phyloP scores from a whole-genome alignment of 2,797 vertebrate species.

The Cossypha heuglini region DNA sequence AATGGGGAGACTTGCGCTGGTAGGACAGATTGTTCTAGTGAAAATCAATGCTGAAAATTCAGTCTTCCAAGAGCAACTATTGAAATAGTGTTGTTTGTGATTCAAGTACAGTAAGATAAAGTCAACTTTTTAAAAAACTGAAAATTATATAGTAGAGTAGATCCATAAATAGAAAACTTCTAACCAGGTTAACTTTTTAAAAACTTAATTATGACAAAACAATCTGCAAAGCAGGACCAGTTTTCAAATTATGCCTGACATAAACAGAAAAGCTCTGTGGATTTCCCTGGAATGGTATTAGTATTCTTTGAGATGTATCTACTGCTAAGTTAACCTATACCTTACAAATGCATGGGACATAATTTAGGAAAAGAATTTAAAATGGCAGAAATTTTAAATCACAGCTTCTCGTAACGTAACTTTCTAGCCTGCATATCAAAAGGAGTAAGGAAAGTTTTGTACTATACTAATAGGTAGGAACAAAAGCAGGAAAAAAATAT shows the following conservation, averaged over 20 bases:
- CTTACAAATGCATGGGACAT: background rate
- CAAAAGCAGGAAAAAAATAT: background rate
- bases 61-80: background rate
- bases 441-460: background rate
- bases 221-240: background rate
- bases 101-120: background rate
- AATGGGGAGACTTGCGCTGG: background rate
- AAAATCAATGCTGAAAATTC: background rate
- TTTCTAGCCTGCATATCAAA: background rate
- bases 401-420: background rate
- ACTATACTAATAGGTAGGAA: background rate
- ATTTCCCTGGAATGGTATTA: background rate
- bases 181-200: background rate
- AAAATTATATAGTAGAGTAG: background rate
- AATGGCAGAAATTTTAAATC: background rate
- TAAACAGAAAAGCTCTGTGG: background rate
- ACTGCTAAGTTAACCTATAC: background rate
- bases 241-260: background rate
- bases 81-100: background rate
- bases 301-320: background rate
- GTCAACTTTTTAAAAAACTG: background rate
- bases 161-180: background rate
- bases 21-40: background rate
- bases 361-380: background rate
- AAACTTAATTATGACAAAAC: background rate